Evolutionary conservation across 2,113 vertebrate species (phyloP).

Genomic region (Cromileptes altivelis): DNA sequence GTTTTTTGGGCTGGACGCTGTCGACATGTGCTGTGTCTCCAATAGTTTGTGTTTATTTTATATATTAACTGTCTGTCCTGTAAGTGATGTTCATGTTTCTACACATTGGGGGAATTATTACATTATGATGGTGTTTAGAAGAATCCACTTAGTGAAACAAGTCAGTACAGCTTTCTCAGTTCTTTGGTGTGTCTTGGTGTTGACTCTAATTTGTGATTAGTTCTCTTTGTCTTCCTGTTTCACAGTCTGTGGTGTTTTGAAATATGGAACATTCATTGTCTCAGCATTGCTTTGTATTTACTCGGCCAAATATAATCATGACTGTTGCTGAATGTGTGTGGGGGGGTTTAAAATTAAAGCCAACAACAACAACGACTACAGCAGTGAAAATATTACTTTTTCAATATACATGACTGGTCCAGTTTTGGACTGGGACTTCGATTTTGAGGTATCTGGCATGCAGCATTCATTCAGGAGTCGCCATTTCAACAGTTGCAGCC

Average conservation of each 20-base stretch:
- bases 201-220: conserved; percentile 37
- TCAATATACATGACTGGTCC: neutral
- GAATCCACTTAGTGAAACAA: conserved; percentile 18
- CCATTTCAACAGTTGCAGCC: conserved; percentile 60
- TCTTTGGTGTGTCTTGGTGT: conserved; percentile 23
- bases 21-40: conserved; percentile 5
- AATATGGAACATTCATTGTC: conserved; percentile 49
- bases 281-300: conserved; percentile 39
- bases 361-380: conserved; percentile 29
- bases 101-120: neutral
- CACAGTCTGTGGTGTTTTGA: conserved; percentile 37
- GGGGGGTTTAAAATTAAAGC: conserved; percentile 5
- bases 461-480: conserved; percentile 26
- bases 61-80: neutral
- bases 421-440: neutral
- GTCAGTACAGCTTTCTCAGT: conserved; percentile 15
- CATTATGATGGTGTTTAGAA: conserved; percentile 12
- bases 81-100: conserved; percentile 7
- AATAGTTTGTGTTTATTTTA: neutral
- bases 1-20: conserved; percentile 11
- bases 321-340: conserved; percentile 14
- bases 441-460: neutral
- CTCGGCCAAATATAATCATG: conserved; percentile 38
- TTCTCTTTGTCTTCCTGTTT: conserved; percentile 40
- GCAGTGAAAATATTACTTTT: conserved; percentile 25